These are phyloP conservation scores for Heteromurus nitidus DNA, from an alignment of 2,888 invertebrate genomes.

Conservation along the genomic window DNA sequence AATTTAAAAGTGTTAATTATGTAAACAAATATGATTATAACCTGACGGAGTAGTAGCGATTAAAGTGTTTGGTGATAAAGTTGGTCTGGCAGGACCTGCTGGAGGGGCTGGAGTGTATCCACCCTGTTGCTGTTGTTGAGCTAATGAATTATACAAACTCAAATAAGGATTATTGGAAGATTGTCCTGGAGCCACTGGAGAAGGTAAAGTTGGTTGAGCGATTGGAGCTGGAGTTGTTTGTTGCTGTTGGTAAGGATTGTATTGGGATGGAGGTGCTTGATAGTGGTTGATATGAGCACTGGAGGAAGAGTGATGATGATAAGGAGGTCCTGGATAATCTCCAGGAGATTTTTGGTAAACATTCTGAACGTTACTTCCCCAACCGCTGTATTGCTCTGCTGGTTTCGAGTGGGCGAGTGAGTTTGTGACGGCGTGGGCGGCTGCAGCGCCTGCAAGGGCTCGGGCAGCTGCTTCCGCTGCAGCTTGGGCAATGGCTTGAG, in stretches of 20 bases:
- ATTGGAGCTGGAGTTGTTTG: constrained; percentile 53
- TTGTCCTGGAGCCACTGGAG: constrained; percentile 26
- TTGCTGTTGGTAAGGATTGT: constrained; percentile 35
- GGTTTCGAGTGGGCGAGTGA: constrained; percentile 53
- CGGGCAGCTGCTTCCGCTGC: constrained; percentile 66
- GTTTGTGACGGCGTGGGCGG: constrained; percentile 68
- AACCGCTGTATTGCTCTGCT: constrained; percentile 47
- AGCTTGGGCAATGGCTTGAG: constrained; percentile 67
- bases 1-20: too few relatives aligned
- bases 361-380: constrained; percentile 53
- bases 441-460: constrained; percentile 63
- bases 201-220: constrained; percentile 28
- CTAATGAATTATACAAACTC: constrained; percentile 59
- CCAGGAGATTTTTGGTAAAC: constrained; percentile 58
- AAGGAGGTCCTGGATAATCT: constrained; percentile 63
- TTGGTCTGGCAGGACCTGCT: constrained; percentile 45
- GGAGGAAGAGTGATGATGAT: constrained; percentile 27
- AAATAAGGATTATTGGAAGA: constrained; percentile 45
- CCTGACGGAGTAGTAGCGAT: constrained; percentile 63
- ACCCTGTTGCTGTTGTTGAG: constrained; percentile 10
- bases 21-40: constrained; percentile 54
- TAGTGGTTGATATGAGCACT: constrained; percentile 54
- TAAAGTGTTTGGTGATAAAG: constrained; percentile 53
- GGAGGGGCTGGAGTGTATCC: constrained; percentile 59
- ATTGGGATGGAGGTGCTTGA: constrained; percentile 46